Evolutionary conservation across 2,888 invertebrate genomes (phyloP).

Genomic region (Xestia c-nigrum): DNA sequence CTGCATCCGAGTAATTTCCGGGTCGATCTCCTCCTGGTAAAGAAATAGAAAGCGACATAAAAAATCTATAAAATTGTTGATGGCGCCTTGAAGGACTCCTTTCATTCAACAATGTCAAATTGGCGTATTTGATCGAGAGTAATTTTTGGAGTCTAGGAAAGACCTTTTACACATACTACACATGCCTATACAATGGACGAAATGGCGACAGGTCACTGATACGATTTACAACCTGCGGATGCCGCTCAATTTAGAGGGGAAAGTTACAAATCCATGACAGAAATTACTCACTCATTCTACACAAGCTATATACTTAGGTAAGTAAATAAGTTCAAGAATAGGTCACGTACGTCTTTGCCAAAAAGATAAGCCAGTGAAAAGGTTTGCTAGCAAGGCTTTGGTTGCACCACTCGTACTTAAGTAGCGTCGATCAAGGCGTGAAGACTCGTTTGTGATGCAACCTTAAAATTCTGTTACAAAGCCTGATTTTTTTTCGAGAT

Average conservation of each 20-base stretch:
- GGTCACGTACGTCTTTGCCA: constrained; percentile 33
- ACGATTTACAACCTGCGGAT: too few relatives aligned
- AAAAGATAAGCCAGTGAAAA: constrained; percentile 31
- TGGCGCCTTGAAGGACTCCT: not conserved
- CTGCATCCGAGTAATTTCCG: constrained; percentile 48
- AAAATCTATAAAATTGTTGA: not conserved
- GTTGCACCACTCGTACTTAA: not conserved
- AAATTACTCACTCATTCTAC: not conserved
- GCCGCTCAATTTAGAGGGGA: too few relatives aligned
- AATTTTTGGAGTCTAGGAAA: too few relatives aligned
- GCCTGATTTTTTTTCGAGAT: not conserved
- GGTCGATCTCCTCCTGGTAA: constrained; percentile 31
- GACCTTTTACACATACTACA: too few relatives aligned
- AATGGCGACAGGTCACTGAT: too few relatives aligned
- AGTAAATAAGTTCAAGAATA: not conserved
- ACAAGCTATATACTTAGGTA: not conserved
- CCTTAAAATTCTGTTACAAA: not conserved
- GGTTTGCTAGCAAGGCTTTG: not conserved
- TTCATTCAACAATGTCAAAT: not conserved
- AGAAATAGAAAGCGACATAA: constrained; percentile 30
- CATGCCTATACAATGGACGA: too few relatives aligned
- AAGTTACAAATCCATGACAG: too few relatives aligned
- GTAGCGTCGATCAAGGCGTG: not conserved
- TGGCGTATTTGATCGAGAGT: not conserved
- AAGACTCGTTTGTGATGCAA: not conserved